phyloP scores from a whole-genome alignment of 2,113 vertebrate genomes.

The Platycercus adscitus region DNA sequence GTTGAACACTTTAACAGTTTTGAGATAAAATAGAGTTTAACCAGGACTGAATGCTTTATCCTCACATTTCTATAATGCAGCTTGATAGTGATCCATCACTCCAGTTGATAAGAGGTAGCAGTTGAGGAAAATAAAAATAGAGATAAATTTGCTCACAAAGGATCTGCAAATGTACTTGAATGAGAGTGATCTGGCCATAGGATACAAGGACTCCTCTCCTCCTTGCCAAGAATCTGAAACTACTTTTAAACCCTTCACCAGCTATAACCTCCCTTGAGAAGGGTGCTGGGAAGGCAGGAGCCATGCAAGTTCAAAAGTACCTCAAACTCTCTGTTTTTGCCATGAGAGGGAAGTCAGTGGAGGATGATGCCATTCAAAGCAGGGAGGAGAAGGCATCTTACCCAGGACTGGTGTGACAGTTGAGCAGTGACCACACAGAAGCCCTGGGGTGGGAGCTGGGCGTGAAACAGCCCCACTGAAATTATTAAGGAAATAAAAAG shows the following conservation, averaged over 20 bases:
- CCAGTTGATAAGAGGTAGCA: not conserved
- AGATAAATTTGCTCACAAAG: not conserved
- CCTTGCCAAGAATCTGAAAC: not conserved
- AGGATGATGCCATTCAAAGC: not conserved
- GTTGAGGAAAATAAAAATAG: conserved; percentile 16
- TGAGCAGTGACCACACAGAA: rapidly evolving
- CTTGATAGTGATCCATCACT: conserved; percentile 29
- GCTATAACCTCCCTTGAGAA: rapidly evolving
- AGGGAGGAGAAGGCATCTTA: not conserved
- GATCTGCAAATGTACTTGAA: not conserved
- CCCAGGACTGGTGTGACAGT: not conserved
- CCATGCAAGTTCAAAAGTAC: not conserved
- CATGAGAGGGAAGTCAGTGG: not conserved
- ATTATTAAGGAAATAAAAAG: not conserved
- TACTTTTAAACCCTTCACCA: not conserved
- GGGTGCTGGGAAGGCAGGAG: not conserved
- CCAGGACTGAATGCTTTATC: not conserved
- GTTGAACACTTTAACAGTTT: not conserved
- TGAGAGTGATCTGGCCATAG: not conserved
- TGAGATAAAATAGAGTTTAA: conserved; percentile 48
- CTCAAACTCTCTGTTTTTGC: not conserved
- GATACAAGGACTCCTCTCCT: not conserved
- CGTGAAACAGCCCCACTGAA: not conserved
- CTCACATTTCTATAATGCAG: conserved; percentile 2
- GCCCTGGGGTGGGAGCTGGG: rapidly evolving